Conservation (phyloP, 2,113 vertebrate species). For the Corythornis madagascariensis region DNA sequence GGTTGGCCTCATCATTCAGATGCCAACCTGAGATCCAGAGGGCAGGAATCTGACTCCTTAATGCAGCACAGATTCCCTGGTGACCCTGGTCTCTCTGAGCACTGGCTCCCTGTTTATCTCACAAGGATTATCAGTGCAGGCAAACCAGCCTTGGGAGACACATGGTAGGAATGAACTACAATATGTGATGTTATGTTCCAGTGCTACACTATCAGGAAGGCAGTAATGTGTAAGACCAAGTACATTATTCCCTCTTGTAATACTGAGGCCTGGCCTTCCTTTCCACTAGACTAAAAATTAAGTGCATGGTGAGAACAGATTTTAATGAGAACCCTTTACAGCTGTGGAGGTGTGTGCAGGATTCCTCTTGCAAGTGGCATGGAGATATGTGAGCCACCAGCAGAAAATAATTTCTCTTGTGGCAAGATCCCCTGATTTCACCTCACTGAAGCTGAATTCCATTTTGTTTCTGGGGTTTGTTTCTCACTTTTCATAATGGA, state of each 20-base stretch:
- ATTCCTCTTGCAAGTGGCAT: background rate
- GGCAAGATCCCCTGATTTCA: background rate
- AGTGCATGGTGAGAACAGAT: background rate
- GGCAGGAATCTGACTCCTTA: background rate
- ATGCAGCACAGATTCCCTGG: background rate
- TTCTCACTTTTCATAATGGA: background rate
- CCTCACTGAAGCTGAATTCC: background rate
- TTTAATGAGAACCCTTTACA: background rate
- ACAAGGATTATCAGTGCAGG: background rate
- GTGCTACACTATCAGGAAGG: background rate
- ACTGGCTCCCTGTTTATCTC: background rate
- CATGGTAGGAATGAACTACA: background rate
- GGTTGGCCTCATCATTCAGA: background rate
- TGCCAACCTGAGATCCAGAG: background rate
- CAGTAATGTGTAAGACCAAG: background rate
- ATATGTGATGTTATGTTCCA: background rate
- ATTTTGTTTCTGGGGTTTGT: background rate
- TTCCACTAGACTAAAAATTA: constrained; percentile 3
- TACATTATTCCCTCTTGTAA: background rate
- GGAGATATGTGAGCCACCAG: background rate
- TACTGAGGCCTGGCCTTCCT: background rate
- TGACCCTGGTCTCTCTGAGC: background rate
- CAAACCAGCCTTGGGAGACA: background rate
- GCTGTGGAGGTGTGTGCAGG: background rate
- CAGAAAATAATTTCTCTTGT: background rate